Base-by-base conservation (phyloP, 2,113 vertebrate species). In the Macquaria ambigua region DNA sequence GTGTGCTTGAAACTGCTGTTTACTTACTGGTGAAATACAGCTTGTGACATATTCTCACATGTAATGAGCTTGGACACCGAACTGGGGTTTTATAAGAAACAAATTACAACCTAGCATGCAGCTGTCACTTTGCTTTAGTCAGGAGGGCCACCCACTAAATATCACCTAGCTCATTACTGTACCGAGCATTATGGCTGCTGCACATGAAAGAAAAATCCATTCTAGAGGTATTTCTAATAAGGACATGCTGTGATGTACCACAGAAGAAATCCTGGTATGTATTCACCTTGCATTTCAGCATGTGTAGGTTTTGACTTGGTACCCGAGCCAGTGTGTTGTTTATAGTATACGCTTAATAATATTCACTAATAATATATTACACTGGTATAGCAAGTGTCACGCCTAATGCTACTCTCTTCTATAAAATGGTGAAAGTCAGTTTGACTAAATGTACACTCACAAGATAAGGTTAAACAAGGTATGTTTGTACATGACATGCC, bases 91-190 rank as follows among this genome's bases (percentile, higher is more conserved):
- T 87, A 89, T 89, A 84, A 88, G 92, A 94, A 92, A 93, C 90
- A 94, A 94, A 95, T 95, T 93, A 94, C 93, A 94, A 92, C 82
- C 86, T 94, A 85, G 91, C 92, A 94, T 91, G 94, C 78, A 83
- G 92, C 93, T 92, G 92, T 93, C 94, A 94, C 91, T 92, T 91
- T 90, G 91, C 85, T 85, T 94, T 93, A 90, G 90, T 87, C 82
- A 77, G 84, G 79, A 86, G 48, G 89, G 78, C 89, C 91, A 88
- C 93, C 92, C 93, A 94, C 93, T 88, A 95, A 94, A 94, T 90
- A 93, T 92, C 94, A 93, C 91, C 83, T 81, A 43, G 83, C 91
- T 94, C 89, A 93, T 95, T 93, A 94, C 75, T 55, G 83, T 77
- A 77, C 79, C 5, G 34, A 56, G 79, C 39, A 34, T 58, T 52